Percentiles rank a stretch among this genome's conserved stretches.
Evolutionary conservation across 1,140 invertebrate genomes (phyloP).

Genomic region (Orchestia grillus): DNA sequence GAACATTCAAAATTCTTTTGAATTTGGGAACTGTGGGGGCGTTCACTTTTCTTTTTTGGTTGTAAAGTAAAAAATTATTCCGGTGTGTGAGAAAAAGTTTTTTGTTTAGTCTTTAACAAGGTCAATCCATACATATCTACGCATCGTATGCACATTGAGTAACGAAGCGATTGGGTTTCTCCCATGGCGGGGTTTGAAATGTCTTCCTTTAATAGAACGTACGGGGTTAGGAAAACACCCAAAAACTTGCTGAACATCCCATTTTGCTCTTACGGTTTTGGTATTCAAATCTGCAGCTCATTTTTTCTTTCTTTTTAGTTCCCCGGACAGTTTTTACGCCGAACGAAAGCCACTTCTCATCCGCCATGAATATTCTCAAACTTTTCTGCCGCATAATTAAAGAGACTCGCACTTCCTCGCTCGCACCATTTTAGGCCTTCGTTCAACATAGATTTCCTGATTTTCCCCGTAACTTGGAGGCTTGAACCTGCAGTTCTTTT

Average conservation of each 20-base stretch:
- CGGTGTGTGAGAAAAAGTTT: too few relatives aligned
- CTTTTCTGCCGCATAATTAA: neutral
- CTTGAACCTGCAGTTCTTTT: neutral
- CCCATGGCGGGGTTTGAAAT: neutral
- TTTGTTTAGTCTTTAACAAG: too few relatives aligned
- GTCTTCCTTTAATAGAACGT: neutral
- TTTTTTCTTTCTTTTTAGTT: neutral
- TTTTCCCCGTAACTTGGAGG: neutral
- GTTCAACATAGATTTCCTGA: neutral
- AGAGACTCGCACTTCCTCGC: neutral
- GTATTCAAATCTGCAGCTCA: neutral
- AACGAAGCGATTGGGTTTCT: too few relatives aligned
- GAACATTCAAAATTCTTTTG: neutral
- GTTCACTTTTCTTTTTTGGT: too few relatives aligned
- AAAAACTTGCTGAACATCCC: neutral
- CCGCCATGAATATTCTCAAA: neutral
- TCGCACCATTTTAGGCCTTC: too few relatives aligned
- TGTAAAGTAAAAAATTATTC: too few relatives aligned
- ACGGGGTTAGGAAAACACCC: neutral
- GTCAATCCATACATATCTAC: too few relatives aligned
- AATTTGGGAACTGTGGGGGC: neutral
- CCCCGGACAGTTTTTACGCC: neutral
- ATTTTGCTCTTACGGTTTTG: neutral
- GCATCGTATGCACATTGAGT: too few relatives aligned
- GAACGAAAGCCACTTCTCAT: neutral